A percentile compares a stretch with the other conserved stretches of the same genome.
Evolutionary conservation across 2,888 invertebrate species (phyloP).

Genomic region (Beris morrisii): DNA sequence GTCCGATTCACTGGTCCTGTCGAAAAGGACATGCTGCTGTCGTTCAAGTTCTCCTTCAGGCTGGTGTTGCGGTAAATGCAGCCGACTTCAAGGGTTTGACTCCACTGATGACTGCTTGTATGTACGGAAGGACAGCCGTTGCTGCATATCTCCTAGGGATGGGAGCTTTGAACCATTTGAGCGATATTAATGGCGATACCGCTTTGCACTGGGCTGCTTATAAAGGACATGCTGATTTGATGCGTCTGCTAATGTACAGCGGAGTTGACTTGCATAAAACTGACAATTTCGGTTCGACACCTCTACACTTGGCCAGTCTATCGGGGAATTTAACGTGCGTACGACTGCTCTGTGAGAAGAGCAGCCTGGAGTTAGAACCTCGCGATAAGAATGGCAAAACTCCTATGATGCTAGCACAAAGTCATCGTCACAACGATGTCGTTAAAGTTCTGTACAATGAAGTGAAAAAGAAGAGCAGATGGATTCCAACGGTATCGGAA

Average conservation of each 20-base stretch:
- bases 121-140: slow-evolving; percentile 89
- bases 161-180: slow-evolving; percentile 82
- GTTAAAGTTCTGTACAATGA: slow-evolving; percentile 79
- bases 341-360: slow-evolving; percentile 85
- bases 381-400: slow-evolving; percentile 92
- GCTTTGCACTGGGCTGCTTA: slow-evolving; percentile 94
- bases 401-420: slow-evolving; percentile 84
- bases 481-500: slow-evolving; percentile 86
- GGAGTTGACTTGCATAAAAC: slow-evolving; percentile 87
- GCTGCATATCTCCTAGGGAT: slow-evolving; percentile 88
- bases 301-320: slow-evolving; percentile 84
- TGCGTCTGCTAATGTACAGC: slow-evolving; percentile 84
- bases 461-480: slow-evolving; percentile 78
- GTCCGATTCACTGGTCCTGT: slow-evolving; percentile 94
- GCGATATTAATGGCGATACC: slow-evolving; percentile 91
- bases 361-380: slow-evolving; percentile 82
- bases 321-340: slow-evolving; percentile 88
- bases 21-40: slow-evolving; percentile 89
- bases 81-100: slow-evolving; percentile 87
- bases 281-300: slow-evolving; percentile 91
- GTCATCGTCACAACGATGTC: slow-evolving; percentile 83
- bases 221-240: slow-evolving; percentile 87
- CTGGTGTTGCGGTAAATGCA: slow-evolving; percentile 86
- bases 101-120: slow-evolving; percentile 88
- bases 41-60: slow-evolving; percentile 75